Evolutionary conservation across 30 jellyfish, hydroid and myxozoan genomes (phyloP).

Genomic region (Aurelia sp.): DNA sequence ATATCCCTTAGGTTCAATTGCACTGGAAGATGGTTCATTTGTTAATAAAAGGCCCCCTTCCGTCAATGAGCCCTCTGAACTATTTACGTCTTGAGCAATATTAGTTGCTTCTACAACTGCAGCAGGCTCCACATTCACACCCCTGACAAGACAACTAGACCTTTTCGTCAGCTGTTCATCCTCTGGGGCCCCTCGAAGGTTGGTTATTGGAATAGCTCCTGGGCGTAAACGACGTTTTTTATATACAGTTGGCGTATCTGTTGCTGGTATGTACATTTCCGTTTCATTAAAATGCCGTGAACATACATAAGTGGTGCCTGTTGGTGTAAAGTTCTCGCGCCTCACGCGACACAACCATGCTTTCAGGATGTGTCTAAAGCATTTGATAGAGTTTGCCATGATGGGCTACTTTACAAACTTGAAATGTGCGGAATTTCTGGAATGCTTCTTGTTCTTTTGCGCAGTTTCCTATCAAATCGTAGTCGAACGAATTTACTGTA

Average conservation of each 20-base stretch:
- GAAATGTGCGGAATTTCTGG: too few relatives aligned
- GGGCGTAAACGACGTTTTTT: neutral
- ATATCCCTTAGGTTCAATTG: neutral
- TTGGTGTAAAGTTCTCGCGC: constrained; percentile 14
- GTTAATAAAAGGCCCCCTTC: neutral
- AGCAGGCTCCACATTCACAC: neutral
- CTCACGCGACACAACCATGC: constrained; percentile 10
- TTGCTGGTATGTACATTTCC: neutral
- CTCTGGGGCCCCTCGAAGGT: constrained; percentile 13
- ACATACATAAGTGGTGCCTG: constrained; percentile 9
- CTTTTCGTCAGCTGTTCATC: constrained; percentile 11
- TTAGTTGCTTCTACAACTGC: neutral
- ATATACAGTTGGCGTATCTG: constrained; percentile 14
- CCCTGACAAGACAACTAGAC: neutral
- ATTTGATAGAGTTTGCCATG: too few relatives aligned
- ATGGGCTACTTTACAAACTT: too few relatives aligned
- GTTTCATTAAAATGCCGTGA: constrained; percentile 3
- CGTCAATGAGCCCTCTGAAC: neutral
- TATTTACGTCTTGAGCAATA: too few relatives aligned
- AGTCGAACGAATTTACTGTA: too few relatives aligned
- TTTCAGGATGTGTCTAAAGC: too few relatives aligned
- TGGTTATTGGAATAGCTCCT: constrained; percentile 16
- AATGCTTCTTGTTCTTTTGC: too few relatives aligned
- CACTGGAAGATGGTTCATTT: neutral
- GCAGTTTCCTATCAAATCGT: too few relatives aligned